Evolutionary conservation across 2,113 vertebrate genomes (phyloP), one percentile per base, ranked within the genome.

Genomic region (Centrocercus urophasianus): DNA sequence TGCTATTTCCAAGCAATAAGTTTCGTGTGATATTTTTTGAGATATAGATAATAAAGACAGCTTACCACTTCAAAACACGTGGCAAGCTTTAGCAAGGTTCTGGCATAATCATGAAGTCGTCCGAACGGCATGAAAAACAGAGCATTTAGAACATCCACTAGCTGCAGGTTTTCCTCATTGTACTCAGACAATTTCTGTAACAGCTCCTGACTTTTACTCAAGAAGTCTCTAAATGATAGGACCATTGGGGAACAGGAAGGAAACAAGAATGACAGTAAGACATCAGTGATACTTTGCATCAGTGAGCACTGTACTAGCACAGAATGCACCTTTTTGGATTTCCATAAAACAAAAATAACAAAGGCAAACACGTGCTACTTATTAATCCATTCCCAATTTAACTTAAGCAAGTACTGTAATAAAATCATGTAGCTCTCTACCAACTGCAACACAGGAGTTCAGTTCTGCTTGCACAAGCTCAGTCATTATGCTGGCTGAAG

Each of bases 61-160:
- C 98, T 97, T 97, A 99, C 99, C 98, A 99, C 98, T 98, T 99
- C 98, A 83, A 99, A 99, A 97, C 99, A 99, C 1, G 98, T 98
- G 78, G 98, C 98, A 93, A 99, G 98, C 94, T 99, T 99, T 42
- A 99, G 98, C 91, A 99, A 98, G 89, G 99, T 97, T 77, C 98
- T 98, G 38, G 98, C 97, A n/a, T 99, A 99, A 80, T 98, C 98
- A 70, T 98, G 98, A 71, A 99, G 97, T 89, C 98, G 98, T 86
- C 97, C 97, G 10, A 98, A 90, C 2, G 99, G 99, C 93, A 99
- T 98, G 97, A 99, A 98, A 97, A 99, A 99, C 48, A 99, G 97
- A 74, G 97, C 93, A 94, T 97, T 97, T 94, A 99, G 90, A 87
- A 98, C 96, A 97, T 99, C 99, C 28, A 98, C 92, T 24, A 98